Conservation (phyloP, 2,797 vertebrate genomes). For the Danio aesculapii region DNA sequence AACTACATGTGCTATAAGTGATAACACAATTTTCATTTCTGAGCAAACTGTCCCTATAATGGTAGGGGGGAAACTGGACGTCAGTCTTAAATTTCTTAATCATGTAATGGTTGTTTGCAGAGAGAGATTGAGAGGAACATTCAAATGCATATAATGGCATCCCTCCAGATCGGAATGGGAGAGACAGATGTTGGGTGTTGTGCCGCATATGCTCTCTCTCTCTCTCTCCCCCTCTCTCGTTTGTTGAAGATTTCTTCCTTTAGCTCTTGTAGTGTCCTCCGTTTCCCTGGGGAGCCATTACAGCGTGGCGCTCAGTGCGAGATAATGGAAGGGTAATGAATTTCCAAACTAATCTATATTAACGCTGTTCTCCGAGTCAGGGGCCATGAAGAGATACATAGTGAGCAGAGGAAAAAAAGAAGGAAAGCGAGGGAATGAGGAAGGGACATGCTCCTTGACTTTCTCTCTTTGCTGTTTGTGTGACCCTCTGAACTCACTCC, state of each 20-base stretch:
- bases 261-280: slow-evolving; percentile 28
- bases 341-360: slow-evolving; percentile 81
- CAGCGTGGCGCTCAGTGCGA: slow-evolving; percentile 68
- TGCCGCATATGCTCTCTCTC: slow-evolving; percentile 12
- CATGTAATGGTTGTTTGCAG: slow-evolving; percentile 30
- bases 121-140: slow-evolving; percentile 36
- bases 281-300: slow-evolving; percentile 69
- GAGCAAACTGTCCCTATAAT: neutral
- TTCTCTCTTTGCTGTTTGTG: slow-evolving; percentile 47
- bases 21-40: neutral
- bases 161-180: slow-evolving; percentile 34
- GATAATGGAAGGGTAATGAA: slow-evolving; percentile 78
- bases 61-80: neutral
- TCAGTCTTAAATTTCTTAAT: slow-evolving; percentile 5
- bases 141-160: slow-evolving; percentile 42
- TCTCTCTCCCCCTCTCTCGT: neutral
- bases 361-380: slow-evolving; percentile 52
- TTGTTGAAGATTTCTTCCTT: slow-evolving; percentile 25
- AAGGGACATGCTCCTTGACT: slow-evolving; percentile 44
- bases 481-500: slow-evolving; percentile 40
- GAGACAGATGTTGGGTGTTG: slow-evolving; percentile 43
- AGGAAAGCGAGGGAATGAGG: neutral
- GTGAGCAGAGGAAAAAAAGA: neutral
- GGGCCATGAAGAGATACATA: slow-evolving; percentile 36
- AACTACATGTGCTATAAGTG: neutral